phyloP scores from a whole-genome alignment of 92 coral and sea anemone species.

The Muricea muricata region DNA sequence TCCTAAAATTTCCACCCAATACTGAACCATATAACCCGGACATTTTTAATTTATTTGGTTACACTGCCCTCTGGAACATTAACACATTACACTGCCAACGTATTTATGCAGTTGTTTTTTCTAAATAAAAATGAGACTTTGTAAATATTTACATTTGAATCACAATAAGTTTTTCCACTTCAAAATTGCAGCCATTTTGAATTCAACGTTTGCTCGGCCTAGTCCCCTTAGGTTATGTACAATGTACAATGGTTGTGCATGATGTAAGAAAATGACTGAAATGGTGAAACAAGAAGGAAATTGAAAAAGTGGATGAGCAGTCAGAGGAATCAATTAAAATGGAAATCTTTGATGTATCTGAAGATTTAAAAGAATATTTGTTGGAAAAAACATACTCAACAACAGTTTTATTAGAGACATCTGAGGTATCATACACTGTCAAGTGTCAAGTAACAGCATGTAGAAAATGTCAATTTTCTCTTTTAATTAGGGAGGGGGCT shows the following conservation, averaged over 20 bases:
- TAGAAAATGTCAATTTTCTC: too few species aligned
- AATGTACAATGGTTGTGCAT: background rate
- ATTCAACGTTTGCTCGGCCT: background rate
- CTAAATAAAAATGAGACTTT: background rate
- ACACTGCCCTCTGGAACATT: background rate
- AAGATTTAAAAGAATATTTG: slow-evolving; percentile 30
- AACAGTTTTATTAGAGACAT: background rate
- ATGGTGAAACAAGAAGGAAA: background rate
- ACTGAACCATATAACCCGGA: slow-evolving; percentile 4
- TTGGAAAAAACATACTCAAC: slow-evolving; percentile 30
- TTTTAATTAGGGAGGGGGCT: too few species aligned
- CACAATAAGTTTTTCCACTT: background rate
- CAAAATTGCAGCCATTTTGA: slow-evolving; percentile 34
- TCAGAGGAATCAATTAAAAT: background rate
- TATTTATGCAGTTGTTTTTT: background rate
- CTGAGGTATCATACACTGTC: too few species aligned
- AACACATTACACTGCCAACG: background rate
- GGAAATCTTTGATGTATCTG: slow-evolving; percentile 12
- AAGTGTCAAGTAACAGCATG: too few species aligned
- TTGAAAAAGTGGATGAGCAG: background rate
- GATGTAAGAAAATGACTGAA: background rate
- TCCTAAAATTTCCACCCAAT: background rate
- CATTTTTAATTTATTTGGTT: background rate
- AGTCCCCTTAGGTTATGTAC: background rate
- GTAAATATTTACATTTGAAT: background rate